These are phyloP conservation scores for Neria commutata DNA, from an alignment of 2,888 invertebrate genomes.

Conservation along the genomic window DNA sequence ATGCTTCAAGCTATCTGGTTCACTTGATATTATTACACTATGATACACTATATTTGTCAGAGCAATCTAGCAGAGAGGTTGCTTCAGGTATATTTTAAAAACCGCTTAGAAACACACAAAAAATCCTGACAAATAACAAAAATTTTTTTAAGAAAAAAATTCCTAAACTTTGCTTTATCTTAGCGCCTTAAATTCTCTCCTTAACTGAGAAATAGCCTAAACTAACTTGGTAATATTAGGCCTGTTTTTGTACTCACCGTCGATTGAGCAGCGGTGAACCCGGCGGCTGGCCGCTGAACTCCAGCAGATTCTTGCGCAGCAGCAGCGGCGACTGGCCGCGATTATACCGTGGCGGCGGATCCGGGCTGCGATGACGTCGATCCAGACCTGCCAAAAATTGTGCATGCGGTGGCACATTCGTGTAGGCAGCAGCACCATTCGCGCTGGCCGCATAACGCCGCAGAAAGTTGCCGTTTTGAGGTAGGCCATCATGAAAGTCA, in stretches of 20 bases:
- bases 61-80: no score
- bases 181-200: no score
- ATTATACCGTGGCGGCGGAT: slow-evolving; percentile 66
- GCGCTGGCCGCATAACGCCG: slow-evolving; percentile 48
- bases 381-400: slow-evolving; percentile 52
- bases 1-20: no score
- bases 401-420: slow-evolving; percentile 45
- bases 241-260: slow-evolving; percentile 59
- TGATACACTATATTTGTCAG: no score
- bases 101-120: neutral
- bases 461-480: slow-evolving; percentile 38
- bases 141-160: no score
- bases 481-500: neutral
- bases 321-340: slow-evolving; percentile 65
- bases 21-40: no score
- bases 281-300: slow-evolving; percentile 60
- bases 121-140: no score
- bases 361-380: slow-evolving; percentile 66
- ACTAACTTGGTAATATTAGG: neutral
- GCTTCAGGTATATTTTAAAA: no score
- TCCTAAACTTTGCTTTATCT: no score
- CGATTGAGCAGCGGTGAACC: slow-evolving; percentile 66
- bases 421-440: slow-evolving; percentile 27
- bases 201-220: neutral
- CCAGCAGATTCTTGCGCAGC: slow-evolving; percentile 67